Conservation (phyloP, 1,140 invertebrate species). For the Drosophila sechellia region DNA sequence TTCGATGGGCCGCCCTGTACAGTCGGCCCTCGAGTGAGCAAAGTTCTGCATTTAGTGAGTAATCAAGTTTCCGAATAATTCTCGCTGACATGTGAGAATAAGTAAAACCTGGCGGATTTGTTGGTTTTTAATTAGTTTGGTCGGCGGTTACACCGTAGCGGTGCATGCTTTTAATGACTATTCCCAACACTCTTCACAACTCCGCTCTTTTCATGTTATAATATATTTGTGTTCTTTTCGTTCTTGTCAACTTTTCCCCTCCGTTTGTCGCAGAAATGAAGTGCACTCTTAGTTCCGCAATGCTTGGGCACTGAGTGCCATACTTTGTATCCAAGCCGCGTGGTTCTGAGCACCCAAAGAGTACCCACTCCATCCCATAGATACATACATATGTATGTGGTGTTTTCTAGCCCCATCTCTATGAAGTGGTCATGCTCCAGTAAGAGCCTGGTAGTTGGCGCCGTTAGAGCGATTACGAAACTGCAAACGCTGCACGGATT, state of each 20-base stretch:
- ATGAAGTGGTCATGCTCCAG: conserved; percentile 67
- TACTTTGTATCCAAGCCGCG: conserved; percentile 11
- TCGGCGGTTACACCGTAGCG: conserved; percentile 61
- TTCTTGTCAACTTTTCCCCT: conserved; percentile 35
- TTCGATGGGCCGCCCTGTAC: conserved; percentile 32
- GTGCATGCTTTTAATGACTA: conserved; percentile 67
- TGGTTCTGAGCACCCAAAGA: conserved; percentile 7
- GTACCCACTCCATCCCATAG: too few relatives aligned
- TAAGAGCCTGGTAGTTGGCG: conserved; percentile 42
- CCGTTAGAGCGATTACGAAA: conserved; percentile 77
- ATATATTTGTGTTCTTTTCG: conserved; percentile 21
- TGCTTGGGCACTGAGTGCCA: not conserved
- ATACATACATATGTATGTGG: not conserved
- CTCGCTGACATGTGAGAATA: conserved; percentile 26
- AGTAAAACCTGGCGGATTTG: conserved; percentile 47
- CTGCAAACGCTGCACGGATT: conserved; percentile 54
- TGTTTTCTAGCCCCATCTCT: not conserved
- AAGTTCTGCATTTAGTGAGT: conserved; percentile 33
- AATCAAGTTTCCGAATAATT: conserved; percentile 56
- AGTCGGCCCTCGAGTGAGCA: conserved; percentile 10
- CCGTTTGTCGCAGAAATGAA: conserved; percentile 37
- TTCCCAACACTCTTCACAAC: conserved; percentile 18
- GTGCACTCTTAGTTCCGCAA: conserved; percentile 50
- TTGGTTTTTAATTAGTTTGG: conserved; percentile 76
- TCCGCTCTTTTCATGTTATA: conserved; percentile 13